A percentile compares a stretch with the other conserved stretches of the same genome.
These are phyloP conservation scores for Sandelia bainsii DNA, from an alignment of 2,797 vertebrate species.

Conservation along the genomic window DNA sequence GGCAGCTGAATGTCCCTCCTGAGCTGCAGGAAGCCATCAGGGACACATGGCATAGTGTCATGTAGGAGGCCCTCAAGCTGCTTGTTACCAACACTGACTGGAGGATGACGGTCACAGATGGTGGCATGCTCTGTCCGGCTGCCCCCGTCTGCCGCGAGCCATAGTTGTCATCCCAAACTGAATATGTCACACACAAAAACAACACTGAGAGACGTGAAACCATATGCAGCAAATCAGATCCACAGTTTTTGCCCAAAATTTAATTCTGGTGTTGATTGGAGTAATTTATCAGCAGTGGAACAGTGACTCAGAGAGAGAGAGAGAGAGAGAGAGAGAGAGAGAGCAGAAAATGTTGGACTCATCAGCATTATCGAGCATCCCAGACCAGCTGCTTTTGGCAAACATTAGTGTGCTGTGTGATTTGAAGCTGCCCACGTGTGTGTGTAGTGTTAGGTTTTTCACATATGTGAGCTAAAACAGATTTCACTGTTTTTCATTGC, in stretches of 20 bases:
- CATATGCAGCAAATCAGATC: conserved; percentile 29
- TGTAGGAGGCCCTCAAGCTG: conserved; percentile 22
- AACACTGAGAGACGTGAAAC: conserved; percentile 46
- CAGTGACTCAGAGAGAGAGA: background rate
- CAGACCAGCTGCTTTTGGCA: conserved; percentile 28
- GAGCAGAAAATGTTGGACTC: conserved; percentile 9
- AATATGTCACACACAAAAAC: conserved; percentile 12
- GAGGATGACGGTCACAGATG: conserved; percentile 43
- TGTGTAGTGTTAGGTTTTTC: conserved; percentile 7
- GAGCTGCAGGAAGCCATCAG: conserved; percentile 47
- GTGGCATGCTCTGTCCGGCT: conserved; percentile 38
- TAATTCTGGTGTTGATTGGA: conserved; percentile 16
- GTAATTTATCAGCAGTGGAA: background rate
- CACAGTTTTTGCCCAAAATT: conserved; percentile 12
- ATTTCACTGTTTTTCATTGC: background rate
- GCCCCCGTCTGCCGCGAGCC: conserved; percentile 42
- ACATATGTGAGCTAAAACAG: conserved; percentile 24
- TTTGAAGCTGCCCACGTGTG: conserved; percentile 23
- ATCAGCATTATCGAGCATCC: conserved; percentile 2
- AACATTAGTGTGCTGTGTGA: conserved; percentile 16
- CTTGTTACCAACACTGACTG: conserved; percentile 50
- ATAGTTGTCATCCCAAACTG: conserved; percentile 29
- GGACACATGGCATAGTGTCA: conserved; percentile 25
- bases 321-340: conserved; percentile 8
- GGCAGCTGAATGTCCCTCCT: conserved; percentile 43